Evolutionary conservation across 2,888 invertebrate species (phyloP).

Genomic region (Nebria salina): DNA sequence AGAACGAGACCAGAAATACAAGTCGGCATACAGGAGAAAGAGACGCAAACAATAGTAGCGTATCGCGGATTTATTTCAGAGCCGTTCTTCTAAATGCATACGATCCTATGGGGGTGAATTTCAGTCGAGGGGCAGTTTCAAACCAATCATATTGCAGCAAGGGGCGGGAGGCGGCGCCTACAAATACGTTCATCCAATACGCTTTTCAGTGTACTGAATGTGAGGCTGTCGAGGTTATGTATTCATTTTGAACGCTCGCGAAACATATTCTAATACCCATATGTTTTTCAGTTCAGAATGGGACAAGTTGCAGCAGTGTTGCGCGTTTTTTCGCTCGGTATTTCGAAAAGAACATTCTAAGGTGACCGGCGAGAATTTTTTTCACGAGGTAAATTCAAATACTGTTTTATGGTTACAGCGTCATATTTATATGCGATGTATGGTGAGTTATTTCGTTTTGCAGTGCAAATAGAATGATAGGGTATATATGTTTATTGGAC

Average conservation of each 20-base stretch:
- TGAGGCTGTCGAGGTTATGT: slow-evolving; percentile 49
- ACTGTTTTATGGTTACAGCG: slow-evolving; percentile 40
- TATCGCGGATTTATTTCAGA: slow-evolving; percentile 47
- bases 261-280: slow-evolving; percentile 53
- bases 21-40: slow-evolving; percentile 48
- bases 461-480: slow-evolving; percentile 6
- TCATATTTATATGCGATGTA: slow-evolving; percentile 12
- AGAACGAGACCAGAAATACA: slow-evolving; percentile 49
- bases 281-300: slow-evolving; percentile 51
- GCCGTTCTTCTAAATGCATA: slow-evolving; percentile 55
- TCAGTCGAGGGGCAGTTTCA: slow-evolving; percentile 61
- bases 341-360: slow-evolving; percentile 44
- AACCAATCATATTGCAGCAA: slow-evolving; percentile 61
- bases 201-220: slow-evolving; percentile 62
- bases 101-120: slow-evolving; percentile 63
- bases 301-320: slow-evolving; percentile 44
- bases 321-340: slow-evolving; percentile 40
- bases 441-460: slow-evolving; percentile 6
- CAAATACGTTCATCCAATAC: slow-evolving; percentile 64
- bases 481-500: slow-evolving; percentile 9
- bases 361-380: slow-evolving; percentile 28
- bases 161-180: slow-evolving; percentile 61
- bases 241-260: slow-evolving; percentile 48
- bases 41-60: slow-evolving; percentile 48
- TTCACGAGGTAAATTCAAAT: slow-evolving; percentile 47